Evolutionary conservation across 1,140 invertebrate genomes (phyloP).

Genomic region (Luehdorfia chinensis): DNA sequence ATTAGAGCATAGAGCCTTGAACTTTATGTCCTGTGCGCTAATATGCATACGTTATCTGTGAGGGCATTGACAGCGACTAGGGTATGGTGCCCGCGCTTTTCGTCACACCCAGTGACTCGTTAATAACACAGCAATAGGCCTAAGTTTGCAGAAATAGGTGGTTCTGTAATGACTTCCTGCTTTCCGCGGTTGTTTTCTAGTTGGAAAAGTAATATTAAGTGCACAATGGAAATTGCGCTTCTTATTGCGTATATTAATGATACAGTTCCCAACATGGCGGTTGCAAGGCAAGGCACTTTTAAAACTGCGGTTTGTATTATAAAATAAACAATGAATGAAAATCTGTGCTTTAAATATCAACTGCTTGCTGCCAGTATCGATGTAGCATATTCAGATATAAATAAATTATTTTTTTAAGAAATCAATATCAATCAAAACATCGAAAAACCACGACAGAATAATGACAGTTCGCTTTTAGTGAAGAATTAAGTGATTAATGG

Average conservation of each 20-base stretch:
- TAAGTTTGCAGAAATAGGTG: slow-evolving; percentile 6
- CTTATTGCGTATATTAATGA: slow-evolving; percentile 5
- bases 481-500: no score
- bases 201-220: slow-evolving; percentile 4
- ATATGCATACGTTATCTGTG: background rate
- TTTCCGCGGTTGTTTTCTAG: slow-evolving; percentile 7
- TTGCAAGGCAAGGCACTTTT: no score
- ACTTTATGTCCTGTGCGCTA: background rate
- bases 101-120: background rate
- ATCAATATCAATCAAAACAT: no score
- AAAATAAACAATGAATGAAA: no score
- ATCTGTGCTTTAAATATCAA: no score
- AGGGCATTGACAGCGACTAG: slow-evolving; percentile 4
- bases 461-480: no score
- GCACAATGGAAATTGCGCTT: slow-evolving; percentile 9
- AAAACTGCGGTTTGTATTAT: no score
- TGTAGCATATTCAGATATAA: no score
- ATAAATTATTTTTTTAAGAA: no score
- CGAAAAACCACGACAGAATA: no score
- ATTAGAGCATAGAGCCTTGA: background rate
- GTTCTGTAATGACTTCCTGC: slow-evolving; percentile 6
- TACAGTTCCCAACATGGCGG: background rate
- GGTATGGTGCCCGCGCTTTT: background rate
- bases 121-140: slow-evolving; percentile 9
- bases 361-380: no score